These are phyloP conservation scores for Alces alces DNA, from an alignment of 2,113 vertebrate species.

Conservation along the genomic window DNA sequence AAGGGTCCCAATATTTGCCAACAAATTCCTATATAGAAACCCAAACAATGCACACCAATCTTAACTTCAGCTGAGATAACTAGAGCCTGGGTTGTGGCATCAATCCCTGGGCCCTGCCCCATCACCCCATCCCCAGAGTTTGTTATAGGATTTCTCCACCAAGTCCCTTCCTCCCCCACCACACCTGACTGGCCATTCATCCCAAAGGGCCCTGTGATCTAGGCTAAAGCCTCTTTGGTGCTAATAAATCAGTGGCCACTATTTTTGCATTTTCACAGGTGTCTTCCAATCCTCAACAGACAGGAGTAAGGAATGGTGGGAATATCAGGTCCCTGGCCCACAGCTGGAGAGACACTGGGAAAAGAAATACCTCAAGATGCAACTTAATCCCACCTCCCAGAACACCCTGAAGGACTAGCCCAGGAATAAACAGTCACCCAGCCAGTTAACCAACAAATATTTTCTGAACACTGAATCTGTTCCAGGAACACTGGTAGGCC, in stretches of 20 bases:
- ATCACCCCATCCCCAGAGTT: background rate
- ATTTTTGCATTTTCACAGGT: background rate
- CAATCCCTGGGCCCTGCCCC: background rate
- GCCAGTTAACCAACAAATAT: background rate
- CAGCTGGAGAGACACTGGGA: background rate
- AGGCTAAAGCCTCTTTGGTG: background rate
- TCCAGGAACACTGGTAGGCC: background rate
- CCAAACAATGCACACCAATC: conserved; percentile 34
- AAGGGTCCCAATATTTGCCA: conserved; percentile 46
- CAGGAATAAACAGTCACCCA: background rate
- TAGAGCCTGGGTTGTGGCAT: background rate
- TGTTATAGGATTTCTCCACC: background rate
- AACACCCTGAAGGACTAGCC: background rate
- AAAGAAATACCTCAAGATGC: background rate
- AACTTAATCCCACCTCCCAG: background rate
- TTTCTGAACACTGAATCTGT: background rate
- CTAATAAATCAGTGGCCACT: background rate
- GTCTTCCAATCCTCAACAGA: background rate
- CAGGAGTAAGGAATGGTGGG: background rate
- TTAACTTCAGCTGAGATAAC: background rate
- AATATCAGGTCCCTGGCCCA: background rate
- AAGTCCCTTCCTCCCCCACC: background rate
- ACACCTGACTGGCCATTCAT: background rate
- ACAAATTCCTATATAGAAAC: conserved; percentile 63
- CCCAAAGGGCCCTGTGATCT: background rate